Evolutionary conservation across 2,888 invertebrate genomes (phyloP).

Genomic region (Calameuta filiformis): DNA sequence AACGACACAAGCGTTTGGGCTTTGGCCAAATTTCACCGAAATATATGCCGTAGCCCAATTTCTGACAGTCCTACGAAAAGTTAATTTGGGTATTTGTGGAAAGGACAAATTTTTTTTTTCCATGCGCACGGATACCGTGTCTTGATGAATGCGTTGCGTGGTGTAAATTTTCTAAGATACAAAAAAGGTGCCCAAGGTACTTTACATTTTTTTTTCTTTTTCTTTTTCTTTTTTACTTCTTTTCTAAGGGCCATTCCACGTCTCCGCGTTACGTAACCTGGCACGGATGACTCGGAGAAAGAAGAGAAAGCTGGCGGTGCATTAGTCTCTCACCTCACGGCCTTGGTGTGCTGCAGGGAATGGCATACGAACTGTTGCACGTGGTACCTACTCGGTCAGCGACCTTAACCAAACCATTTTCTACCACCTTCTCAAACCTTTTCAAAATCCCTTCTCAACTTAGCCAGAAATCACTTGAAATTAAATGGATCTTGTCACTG

Average conservation of each 20-base stretch:
- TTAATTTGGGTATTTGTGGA: neutral
- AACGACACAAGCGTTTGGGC: neutral
- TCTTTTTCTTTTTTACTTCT: too few species aligned
- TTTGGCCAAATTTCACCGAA: neutral
- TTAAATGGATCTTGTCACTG: neutral
- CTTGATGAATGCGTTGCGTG: neutral
- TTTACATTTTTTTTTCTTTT: neutral
- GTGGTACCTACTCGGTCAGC: constrained; percentile 25
- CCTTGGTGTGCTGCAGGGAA: constrained; percentile 21
- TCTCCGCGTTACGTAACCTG: constrained; percentile 7
- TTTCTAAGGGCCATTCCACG: neutral
- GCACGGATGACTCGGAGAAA: constrained; percentile 19
- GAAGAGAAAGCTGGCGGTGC: constrained; percentile 31
- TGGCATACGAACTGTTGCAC: constrained; percentile 30
- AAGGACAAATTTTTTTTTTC: neutral
- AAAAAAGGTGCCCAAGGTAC: neutral
- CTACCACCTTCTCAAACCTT: constrained; percentile 26
- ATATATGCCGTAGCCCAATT: neutral
- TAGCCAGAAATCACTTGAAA: neutral
- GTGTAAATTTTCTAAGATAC: neutral
- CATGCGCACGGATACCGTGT: neutral
- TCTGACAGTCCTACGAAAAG: neutral
- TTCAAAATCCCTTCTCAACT: neutral
- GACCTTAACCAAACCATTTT: constrained; percentile 28
- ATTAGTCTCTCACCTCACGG: constrained; percentile 29